Evolutionary conservation across 2,797 vertebrate species (phyloP), one percentile per base, ranked within the genome.

Genomic region (Coilia nasus): DNA sequence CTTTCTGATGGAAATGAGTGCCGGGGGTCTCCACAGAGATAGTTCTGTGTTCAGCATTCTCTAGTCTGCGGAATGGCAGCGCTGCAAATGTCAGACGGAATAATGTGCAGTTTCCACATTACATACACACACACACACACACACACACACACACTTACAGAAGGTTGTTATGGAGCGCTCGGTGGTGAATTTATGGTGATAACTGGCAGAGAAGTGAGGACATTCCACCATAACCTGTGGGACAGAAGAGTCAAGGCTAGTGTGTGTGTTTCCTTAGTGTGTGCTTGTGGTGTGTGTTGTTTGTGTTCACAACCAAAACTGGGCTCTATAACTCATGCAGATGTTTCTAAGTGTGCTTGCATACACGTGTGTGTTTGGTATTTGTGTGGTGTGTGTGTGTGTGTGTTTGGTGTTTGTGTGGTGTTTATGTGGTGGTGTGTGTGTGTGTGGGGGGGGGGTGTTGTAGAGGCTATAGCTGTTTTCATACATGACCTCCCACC

Each of bases 51-150:
- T 35, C 67, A 75, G 78, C 56, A 81, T 31, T 44, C 80, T 47
- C 35, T 54, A 14, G 35, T 64, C 78, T 46, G 81, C 46, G 7
- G 23, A 64, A 81, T 82, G 28, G 60, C 60, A 12, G 44, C 64
- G 71, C 17, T 41, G 31, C 35, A 41, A 56, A 25, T 62, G 54
- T 62, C 64, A 54, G 21, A 28, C 62, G 57, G 21, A 59, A 81
- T 60, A 83, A 47, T 86, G 85, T 31, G 81, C 56, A n/a, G 71
- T 78, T 78, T 78, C 71, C 35, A 78, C 71, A 44, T 78, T 10
- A 83, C 64, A 57, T 31, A 78, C 71, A 78, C 71, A 78, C 71
- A 78, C 71, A 78, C 71, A 78, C 71, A 78, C 71, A 78, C 71
- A 78, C 71, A 50, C 31, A 75, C 21, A 59, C 62, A 50, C 44